Evolutionary conservation across 2,113 vertebrate species (phyloP).

Genomic region (Leptobrachium ailaonicum): DNA sequence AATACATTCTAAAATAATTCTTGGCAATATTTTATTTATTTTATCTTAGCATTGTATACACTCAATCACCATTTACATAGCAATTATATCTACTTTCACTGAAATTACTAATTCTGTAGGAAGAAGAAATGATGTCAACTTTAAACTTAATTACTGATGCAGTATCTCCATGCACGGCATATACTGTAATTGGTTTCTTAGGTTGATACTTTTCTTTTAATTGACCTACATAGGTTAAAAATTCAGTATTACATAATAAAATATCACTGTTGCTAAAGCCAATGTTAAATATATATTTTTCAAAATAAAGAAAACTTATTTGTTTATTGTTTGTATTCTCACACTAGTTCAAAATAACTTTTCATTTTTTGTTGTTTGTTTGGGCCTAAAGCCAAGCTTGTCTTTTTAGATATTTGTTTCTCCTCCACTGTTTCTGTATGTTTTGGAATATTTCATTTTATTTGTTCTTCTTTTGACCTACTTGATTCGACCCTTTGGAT

Average conservation of each 20-base stretch:
- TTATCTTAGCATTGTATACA: too few species aligned
- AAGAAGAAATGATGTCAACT: too few species aligned
- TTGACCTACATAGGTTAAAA: too few species aligned
- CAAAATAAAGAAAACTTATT: neutral
- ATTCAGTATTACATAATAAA: neutral
- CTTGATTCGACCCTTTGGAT: slow-evolving; percentile 22
- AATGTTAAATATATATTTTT: neutral
- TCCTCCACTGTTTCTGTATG: slow-evolving; percentile 1
- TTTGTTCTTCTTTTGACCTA: slow-evolving; percentile 31
- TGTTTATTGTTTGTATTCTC: neutral
- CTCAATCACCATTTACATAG: too few species aligned
- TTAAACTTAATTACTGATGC: too few species aligned
- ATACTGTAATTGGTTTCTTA: too few species aligned
- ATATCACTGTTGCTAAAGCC: neutral
- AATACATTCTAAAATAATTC: too few species aligned
- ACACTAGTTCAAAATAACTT: neutral
- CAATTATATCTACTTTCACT: too few species aligned
- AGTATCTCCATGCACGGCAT: too few species aligned
- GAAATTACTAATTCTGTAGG: too few species aligned
- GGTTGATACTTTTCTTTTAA: too few species aligned
- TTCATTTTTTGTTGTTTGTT: slow-evolving; percentile 17
- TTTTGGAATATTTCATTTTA: slow-evolving; percentile 25
- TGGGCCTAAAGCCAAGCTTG: slow-evolving; percentile 29
- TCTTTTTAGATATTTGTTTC: slow-evolving; percentile 34
- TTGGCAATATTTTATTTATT: too few species aligned